phyloP scores from a whole-genome alignment of 1,140 invertebrate species.

The Meloidogyne exigua region DNA sequence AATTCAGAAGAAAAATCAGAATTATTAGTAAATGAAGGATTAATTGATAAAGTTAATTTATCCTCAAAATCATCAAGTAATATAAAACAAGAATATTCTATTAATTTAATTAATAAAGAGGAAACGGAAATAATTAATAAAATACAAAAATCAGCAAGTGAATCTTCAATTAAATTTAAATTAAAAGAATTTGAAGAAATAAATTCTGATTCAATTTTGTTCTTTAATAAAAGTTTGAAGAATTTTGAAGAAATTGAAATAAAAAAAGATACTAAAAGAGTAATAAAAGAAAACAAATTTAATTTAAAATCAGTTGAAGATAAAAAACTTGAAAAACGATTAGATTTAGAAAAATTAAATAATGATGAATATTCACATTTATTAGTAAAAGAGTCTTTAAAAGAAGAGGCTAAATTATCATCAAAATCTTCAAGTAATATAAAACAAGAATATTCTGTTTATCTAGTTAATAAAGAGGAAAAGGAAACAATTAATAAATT shows the following conservation, averaged over 20 bases:
- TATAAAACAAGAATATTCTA: conserved; percentile 6
- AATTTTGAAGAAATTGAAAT: neutral
- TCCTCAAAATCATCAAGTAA: conserved; percentile 8
- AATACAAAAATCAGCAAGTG: neutral
- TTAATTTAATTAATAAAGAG: neutral
- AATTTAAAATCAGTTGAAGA: too few relatives aligned
- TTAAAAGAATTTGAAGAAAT: neutral
- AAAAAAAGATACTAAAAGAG: too few relatives aligned
- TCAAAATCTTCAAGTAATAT: neutral
- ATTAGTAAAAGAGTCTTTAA: neutral
- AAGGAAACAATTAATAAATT: neutral
- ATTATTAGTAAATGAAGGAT: conserved; percentile 2
- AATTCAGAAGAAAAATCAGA: neutral
- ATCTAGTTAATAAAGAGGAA: too few relatives aligned
- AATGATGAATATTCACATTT: neutral
- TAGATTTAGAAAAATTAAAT: neutral
- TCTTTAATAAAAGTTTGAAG: neutral
- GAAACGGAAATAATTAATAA: neutral
- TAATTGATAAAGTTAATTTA: neutral
- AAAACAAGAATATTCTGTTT: too few relatives aligned
- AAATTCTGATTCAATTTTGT: neutral
- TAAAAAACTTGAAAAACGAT: too few relatives aligned
- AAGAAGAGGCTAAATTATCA: neutral
- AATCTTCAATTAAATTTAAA: neutral
- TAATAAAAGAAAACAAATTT: too few relatives aligned